Conservation (phyloP, 2,113 vertebrate genomes). For the Tragelaphus imberbis region DNA sequence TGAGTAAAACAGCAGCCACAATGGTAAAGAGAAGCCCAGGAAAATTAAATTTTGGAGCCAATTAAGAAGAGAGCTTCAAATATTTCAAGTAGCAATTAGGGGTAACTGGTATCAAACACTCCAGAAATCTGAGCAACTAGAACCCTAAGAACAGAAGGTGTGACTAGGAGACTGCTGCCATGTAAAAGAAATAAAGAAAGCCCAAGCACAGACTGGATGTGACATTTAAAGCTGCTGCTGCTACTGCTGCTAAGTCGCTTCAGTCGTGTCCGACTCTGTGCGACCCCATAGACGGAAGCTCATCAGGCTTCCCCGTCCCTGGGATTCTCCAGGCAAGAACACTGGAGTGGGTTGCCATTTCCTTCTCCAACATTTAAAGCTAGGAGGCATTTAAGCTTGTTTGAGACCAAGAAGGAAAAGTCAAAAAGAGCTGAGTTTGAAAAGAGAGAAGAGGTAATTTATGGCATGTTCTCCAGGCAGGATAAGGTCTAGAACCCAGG, state of each 20-base stretch:
- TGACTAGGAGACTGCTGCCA: not conserved
- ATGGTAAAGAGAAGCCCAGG: not conserved
- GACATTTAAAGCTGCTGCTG: not conserved
- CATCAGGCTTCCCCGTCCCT: no score
- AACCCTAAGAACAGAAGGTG: not conserved
- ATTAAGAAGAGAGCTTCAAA: not conserved
- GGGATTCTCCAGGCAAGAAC: no score
- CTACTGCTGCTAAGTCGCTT: no score
- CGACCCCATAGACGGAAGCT: no score
- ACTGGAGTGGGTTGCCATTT: no score
- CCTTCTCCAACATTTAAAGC: no score
- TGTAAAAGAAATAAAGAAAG: not conserved
- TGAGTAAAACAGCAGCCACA: not conserved
- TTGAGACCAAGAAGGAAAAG: not conserved
- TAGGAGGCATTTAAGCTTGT: not conserved
- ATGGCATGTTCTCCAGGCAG: not conserved
- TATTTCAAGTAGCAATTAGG: not conserved
- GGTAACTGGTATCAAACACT: not conserved
- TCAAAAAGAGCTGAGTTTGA: not conserved
- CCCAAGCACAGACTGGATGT: not conserved
- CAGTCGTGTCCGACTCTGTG: no score
- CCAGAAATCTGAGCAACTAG: not conserved
- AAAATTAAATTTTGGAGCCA: not conserved
- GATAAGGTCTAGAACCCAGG: not conserved
- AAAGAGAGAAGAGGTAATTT: not conserved